A percentile compares a stretch with the other conserved stretches of the same genome.
phyloP scores from a whole-genome alignment of 2,113 vertebrate species.

The Chaetops frenatus region DNA sequence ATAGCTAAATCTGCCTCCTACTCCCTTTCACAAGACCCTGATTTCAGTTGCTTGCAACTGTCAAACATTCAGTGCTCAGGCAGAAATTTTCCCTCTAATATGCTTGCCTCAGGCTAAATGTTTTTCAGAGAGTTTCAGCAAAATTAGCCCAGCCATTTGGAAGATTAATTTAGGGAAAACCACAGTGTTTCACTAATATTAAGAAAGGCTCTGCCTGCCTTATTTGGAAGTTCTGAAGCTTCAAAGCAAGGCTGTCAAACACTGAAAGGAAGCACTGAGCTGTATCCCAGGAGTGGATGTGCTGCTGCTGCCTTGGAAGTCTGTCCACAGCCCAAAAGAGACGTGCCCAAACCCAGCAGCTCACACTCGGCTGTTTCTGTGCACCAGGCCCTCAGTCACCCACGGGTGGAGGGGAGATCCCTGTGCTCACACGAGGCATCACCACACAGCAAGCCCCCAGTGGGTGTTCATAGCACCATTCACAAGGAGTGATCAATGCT shows the following conservation, averaged over 20 bases:
- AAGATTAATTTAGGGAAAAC: neutral
- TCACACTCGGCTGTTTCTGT: neutral
- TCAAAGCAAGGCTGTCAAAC: neutral
- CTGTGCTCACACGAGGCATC: neutral
- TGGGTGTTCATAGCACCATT: neutral
- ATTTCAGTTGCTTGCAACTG: neutral
- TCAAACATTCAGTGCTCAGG: neutral
- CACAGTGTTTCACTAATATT: neutral
- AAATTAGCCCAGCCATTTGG: neutral
- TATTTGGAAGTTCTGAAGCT: neutral
- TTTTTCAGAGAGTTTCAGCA: neutral
- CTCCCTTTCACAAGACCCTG: neutral
- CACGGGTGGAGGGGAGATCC: fast-evolving
- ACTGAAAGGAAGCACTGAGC: neutral
- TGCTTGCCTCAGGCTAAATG: neutral
- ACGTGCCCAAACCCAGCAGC: fast-evolving
- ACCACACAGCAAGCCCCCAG: neutral
- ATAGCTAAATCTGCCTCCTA: neutral
- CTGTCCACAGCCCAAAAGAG: neutral
- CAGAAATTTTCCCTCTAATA: neutral
- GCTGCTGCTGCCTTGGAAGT: slow-evolving; percentile 7
- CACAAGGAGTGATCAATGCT: neutral
- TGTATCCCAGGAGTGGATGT: neutral
- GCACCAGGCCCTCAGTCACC: neutral
- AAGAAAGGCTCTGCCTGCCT: neutral